Evolutionary conservation across 2,888 invertebrate species (phyloP).

Genomic region (Parnassius apollo): DNA sequence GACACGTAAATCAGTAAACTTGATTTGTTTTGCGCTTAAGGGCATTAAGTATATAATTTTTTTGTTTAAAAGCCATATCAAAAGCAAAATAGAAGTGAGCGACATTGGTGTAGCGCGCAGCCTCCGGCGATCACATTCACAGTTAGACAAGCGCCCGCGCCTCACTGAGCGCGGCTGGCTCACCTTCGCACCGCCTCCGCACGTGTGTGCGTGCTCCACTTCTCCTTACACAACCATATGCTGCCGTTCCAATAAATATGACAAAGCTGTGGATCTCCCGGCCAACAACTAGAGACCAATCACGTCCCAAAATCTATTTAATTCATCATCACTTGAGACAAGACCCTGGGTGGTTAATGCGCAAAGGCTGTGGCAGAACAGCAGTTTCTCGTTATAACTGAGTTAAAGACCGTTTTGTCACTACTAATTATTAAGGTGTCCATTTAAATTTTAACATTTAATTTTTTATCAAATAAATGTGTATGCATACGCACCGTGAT

Average conservation of each 20-base stretch:
- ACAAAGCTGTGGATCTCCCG: not conserved
- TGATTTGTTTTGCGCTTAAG: no score
- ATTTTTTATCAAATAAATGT: no score
- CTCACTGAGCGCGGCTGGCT: not conserved
- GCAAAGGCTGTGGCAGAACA: no score
- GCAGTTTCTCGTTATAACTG: no score
- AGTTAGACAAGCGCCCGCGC: not conserved
- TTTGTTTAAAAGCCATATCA: not conserved
- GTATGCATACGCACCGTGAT: no score
- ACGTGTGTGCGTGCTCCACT: not conserved
- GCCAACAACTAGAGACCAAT: not conserved
- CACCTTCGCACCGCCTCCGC: conserved; percentile 1
- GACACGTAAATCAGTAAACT: no score
- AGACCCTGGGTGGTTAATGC: no score
- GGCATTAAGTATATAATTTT: not conserved
- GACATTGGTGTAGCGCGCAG: not conserved
- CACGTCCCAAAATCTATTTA: not conserved
- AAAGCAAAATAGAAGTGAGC: not conserved
- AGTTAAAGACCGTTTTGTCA: no score
- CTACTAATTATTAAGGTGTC: no score
- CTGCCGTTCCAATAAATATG: not conserved
- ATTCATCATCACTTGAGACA: no score
- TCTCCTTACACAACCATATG: not conserved
- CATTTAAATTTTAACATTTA: no score
- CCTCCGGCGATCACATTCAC: not conserved